Base-by-base conservation (phyloP, 2,797 vertebrate genomes). In the Acipenser transmontanus region DNA sequence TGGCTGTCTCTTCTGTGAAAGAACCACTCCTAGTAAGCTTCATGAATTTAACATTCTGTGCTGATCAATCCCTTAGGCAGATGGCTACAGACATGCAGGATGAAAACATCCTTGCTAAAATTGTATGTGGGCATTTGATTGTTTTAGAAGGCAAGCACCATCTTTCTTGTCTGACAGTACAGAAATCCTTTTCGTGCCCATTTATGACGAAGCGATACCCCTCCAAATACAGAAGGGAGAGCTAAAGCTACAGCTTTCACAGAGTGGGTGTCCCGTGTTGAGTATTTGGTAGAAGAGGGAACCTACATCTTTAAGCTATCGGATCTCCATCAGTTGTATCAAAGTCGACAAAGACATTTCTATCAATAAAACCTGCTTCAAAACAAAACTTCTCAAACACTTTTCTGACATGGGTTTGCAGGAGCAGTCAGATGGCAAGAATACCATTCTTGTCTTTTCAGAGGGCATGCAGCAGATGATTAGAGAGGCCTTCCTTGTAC, bases 351-450 rank as follows among this genome's bases (percentile, higher is more conserved):
- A 13, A 20, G 17, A 7, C 1, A 13, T 47, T 54, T n/a, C 51
- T n/a, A 50, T 50, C 48, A 50, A 64, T 49, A 50, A 9, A 47
- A 49, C 48, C 49, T 49, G 63, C 63, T 50, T 64, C 63, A 64
- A 64, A 14, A 14, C 14, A 50, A 47, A 13, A 54, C 13, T 50
- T n/a, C 47, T 63, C 8, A 50, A 63, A n/a, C 47, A 50, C 34
- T 47, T 47, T 47, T 47, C 49, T 7, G 14, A 6, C 34, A 34
- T 34, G 34, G 34, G 4, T 63, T 14, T 48, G 12, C 62, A 6
- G 62, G 62, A 63, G 62, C 14, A 63, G 62, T 20, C 14, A n/a
- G 62, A 50, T 63, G 62, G 13, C 7, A 63, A 63, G 62, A 63
- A 63, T 63, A 48, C 34, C 14, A 63, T 63, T 20, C 62, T 63